Percentiles rank a stretch among this genome's conserved stretches.
Evolutionary conservation across 2,797 vertebrate species (phyloP).

Genomic region (Acipenser transmontanus): DNA sequence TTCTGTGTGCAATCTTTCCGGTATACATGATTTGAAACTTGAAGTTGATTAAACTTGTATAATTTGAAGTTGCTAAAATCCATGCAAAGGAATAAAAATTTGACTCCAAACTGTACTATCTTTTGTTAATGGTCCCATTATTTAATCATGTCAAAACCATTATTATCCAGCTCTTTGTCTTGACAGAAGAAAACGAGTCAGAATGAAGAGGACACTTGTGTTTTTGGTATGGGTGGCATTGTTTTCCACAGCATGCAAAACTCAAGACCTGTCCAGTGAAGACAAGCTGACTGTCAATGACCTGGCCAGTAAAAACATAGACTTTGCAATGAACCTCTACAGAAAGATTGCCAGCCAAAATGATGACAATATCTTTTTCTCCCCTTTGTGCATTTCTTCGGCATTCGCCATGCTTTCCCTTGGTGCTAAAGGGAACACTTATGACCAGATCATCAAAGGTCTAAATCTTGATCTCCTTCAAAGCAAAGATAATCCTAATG

Average conservation of each 20-base stretch:
- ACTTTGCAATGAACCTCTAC: slow-evolving; percentile 84
- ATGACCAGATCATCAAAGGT: slow-evolving; percentile 57
- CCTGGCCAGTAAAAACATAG: slow-evolving; percentile 67
- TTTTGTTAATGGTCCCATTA: too few relatives aligned
- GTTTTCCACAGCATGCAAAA: not conserved
- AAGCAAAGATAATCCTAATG: slow-evolving; percentile 30
- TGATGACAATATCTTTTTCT: slow-evolving; percentile 80
- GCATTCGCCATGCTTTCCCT: slow-evolving; percentile 63
- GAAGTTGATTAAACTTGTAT: too few relatives aligned
- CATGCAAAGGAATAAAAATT: too few relatives aligned
- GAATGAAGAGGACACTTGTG: not conserved
- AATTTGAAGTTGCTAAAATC: too few relatives aligned
- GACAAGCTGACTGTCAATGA: slow-evolving; percentile 34
- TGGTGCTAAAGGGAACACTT: slow-evolving; percentile 61
- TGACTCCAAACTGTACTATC: too few relatives aligned
- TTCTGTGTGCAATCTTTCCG: too few relatives aligned
- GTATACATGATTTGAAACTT: too few relatives aligned
- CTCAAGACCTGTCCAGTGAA: not conserved
- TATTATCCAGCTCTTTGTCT: too few relatives aligned
- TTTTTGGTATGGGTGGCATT: not conserved
- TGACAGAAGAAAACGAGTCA: too few relatives aligned
- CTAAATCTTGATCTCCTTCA: slow-evolving; percentile 61
- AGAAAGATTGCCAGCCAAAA: slow-evolving; percentile 71
- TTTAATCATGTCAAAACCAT: too few relatives aligned
- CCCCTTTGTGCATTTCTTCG: slow-evolving; percentile 72